Evolutionary conservation across 2,797 vertebrate genomes (phyloP), one percentile per base, ranked within the genome.

Genomic region (Hyperoplus lanceolatus): DNA sequence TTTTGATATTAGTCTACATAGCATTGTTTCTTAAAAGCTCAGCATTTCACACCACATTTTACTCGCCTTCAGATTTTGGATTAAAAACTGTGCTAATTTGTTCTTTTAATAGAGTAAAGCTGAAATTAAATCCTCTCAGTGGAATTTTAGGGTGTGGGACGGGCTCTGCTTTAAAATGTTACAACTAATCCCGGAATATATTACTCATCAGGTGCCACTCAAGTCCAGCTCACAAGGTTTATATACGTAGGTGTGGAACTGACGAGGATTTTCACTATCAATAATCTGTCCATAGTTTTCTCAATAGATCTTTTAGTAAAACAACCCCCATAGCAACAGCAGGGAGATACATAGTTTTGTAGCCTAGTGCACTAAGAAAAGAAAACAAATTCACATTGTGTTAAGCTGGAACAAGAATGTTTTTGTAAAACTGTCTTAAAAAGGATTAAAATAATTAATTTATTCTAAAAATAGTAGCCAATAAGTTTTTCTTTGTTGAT

Each of bases 181-280:
- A 50, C 43, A 60, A 45, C 48, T 77, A 80, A 75, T 77, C 59
- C 70, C 43, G 15, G 6, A 57, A 67, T 72, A 58, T 18, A 60
- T 64, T 41, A 57, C 48, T 49, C 68, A 64, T 72, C 55, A 75
- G 62, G 51, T 75, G 56, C 48, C 29, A 67, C 70, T 79, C 10
- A 68, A 8, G 5, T 53, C 16, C 42, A 71, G 42, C 36, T 67
- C 45, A 55, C 8, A n/a, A 13, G 14, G 36, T 51, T 18, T 58
- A 39, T 8, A 8, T 29, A 29, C 29, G 18, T 5, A 14, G 15
- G 36, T 12, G 8, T 39, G 41, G 43, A 38, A 43, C 10, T 54
- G 61, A 53, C 2, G 13, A 14, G 38, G 0, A 60, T 48, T 46
- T 42, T 49, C 10, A 53, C 18, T 42, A 15, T 42, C 5, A 1